A percentile compares a stretch with the other conserved stretches of the same genome.
Evolutionary conservation across 2,888 invertebrate species (phyloP).

Genomic region (Sinopyrophorus schimmeli): DNA sequence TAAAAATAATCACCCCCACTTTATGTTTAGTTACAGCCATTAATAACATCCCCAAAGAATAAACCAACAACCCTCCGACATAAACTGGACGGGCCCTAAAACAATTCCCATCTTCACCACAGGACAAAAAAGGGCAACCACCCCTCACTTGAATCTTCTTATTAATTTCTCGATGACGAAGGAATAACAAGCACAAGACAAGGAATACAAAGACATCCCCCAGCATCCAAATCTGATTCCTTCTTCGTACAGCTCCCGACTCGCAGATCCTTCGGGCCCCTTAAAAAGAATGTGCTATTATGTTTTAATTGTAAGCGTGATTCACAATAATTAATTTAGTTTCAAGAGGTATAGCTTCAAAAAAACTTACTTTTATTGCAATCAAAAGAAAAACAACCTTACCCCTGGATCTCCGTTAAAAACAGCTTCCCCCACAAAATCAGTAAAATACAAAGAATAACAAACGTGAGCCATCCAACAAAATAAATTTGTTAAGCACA

Average conservation of each 20-base stretch:
- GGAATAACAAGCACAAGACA: constrained; percentile 95
- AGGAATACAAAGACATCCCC: constrained; percentile 94
- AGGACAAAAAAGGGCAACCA: background rate
- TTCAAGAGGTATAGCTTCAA: too few species aligned
- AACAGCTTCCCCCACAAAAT: constrained; percentile 91
- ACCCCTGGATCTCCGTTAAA: constrained; percentile 86
- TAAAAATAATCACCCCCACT: constrained; percentile 82
- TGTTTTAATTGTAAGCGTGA: too few species aligned
- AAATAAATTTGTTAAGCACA: constrained; percentile 92
- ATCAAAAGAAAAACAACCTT: too few species aligned
- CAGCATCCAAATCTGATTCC: constrained; percentile 95
- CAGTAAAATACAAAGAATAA: constrained; percentile 95
- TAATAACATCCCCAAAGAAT: constrained; percentile 84
- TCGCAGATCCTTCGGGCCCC: constrained; percentile 68
- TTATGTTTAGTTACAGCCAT: constrained; percentile 80
- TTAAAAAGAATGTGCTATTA: too few species aligned
- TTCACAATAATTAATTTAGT: too few species aligned
- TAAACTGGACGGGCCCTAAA: constrained; percentile 83
- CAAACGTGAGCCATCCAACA: constrained; percentile 99
- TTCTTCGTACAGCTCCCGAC: constrained; percentile 76
- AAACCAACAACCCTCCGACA: constrained; percentile 84
- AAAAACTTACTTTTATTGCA: too few species aligned
- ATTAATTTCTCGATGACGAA: constrained; percentile 86
- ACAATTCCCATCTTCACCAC: too few species aligned
- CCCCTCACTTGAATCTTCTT: constrained; percentile 65